Evolutionary conservation across 2,797 vertebrate genomes (phyloP), one percentile per base, ranked within the genome.

Genomic region (Gouania willdenowi): DNA sequence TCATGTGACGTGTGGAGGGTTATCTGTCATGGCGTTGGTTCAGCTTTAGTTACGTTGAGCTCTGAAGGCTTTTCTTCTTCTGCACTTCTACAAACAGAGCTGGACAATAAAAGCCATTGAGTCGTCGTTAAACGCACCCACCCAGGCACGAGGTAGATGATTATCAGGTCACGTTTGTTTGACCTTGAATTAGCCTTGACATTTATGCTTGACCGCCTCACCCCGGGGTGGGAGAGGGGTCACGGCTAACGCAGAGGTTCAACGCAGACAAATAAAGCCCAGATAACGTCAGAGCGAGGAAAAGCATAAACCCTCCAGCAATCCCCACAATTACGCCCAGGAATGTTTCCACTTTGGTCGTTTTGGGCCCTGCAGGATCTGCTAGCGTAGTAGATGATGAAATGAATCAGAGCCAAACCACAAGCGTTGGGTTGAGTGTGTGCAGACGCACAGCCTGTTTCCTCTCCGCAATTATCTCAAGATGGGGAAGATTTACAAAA

Each of bases 111-210:
- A 16, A 26, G 15, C 34, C 41, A 54, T 40, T 54, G 33, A 50
- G 46, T 34, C 35, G 43, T 40, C 10, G 25, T 43, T 53, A 43
- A 48, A 34, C 13, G 3, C 45, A 9, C 36, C 46, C 26, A 8
- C 36, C 35, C 22, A 6, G 23, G 16, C 22, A 62, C 49, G 15
- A 54, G 71, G 69, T 48, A 61, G 72, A 75, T 75, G 50, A 72
- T 67, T 51, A 67, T 71, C 67, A 61, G 76, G 70, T 77, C 67
- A 41, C 37, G 13, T 65, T 57, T 53, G 55, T 72, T 71, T 81
- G 80, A 78, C 78, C 82, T 77, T 73, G 57, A 74, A 77, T 79
- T 64, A 69, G 68, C 75, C 72, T 76, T 71, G 71, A 71, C 78
- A 49, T 77, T 69, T 63, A 48, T 17, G 64, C 71, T 60, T 40